Conservation (phyloP, 2,888 invertebrate genomes). For the Ophioninae sp. region DNA sequence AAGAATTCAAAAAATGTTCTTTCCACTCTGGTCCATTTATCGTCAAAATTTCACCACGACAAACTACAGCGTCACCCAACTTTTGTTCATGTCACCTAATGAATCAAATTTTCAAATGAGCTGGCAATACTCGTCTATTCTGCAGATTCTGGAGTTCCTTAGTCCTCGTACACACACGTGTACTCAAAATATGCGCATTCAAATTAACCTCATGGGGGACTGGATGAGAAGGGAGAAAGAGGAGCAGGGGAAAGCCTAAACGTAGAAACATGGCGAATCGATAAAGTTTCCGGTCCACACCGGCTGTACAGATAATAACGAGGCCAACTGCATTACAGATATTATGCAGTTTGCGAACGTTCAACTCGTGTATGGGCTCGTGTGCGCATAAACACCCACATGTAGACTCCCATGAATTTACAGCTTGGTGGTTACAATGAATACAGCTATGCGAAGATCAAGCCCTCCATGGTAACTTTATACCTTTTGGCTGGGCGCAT, state of each 20-base stretch:
- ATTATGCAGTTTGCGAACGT: slow-evolving; percentile 43
- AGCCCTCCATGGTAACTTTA: slow-evolving; percentile 50
- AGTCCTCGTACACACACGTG: background rate
- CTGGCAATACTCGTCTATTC: background rate
- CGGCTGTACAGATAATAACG: slow-evolving; percentile 59
- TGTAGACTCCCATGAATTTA: slow-evolving; percentile 23
- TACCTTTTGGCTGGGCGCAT: slow-evolving; percentile 63
- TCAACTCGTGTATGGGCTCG: slow-evolving; percentile 22
- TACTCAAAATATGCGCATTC: slow-evolving; percentile 9
- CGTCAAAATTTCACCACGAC: too few relatives aligned
- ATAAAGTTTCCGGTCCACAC: slow-evolving; percentile 30
- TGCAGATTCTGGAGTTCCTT: background rate
- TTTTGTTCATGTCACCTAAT: background rate
- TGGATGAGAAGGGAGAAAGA: too few relatives aligned
- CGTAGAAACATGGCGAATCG: slow-evolving; percentile 32
- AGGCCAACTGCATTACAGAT: slow-evolving; percentile 57
- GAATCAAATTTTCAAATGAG: background rate
- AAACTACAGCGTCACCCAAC: too few relatives aligned
- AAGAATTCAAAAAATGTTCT: too few relatives aligned
- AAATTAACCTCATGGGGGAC: slow-evolving; percentile 12
- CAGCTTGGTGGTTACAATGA: slow-evolving; percentile 23
- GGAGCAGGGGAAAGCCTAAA: background rate
- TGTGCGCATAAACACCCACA: slow-evolving; percentile 6
- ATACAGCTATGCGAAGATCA: slow-evolving; percentile 46
- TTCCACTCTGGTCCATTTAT: too few relatives aligned